Conservation (phyloP, 2,113 vertebrate species). For the Actenoides hombroni region DNA sequence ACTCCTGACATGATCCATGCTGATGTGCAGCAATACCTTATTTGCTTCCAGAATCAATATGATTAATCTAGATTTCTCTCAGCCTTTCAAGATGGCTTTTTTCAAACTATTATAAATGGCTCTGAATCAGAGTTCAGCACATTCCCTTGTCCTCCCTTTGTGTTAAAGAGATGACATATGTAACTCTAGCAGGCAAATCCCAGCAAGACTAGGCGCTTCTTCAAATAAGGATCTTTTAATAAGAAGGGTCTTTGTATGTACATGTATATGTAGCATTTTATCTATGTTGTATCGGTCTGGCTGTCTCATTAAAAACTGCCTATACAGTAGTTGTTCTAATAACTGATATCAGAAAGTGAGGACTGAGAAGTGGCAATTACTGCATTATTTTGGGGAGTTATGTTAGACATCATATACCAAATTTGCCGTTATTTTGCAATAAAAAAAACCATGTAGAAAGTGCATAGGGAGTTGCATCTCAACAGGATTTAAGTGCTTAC, state of each 20-base stretch:
- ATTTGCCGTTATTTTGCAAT: not conserved
- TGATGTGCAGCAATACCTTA: not conserved
- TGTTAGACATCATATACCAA: not conserved
- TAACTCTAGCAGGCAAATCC: not conserved
- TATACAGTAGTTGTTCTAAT: not conserved
- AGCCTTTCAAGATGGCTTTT: not conserved
- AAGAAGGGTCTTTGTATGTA: not conserved
- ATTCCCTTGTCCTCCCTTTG: not conserved
- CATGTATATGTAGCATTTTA: not conserved
- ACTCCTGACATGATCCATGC: not conserved
- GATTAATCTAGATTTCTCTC: not conserved
- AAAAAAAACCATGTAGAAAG: not conserved
- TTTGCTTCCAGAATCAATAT: constrained; percentile 30
- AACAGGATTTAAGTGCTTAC: not conserved
- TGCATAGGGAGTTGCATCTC: not conserved
- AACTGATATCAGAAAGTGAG: not conserved
- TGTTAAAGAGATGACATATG: not conserved
- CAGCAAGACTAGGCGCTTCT: not conserved
- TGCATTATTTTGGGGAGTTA: too few relatives aligned
- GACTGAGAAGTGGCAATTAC: not conserved
- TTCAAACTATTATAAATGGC: not conserved
- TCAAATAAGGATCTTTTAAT: not conserved
- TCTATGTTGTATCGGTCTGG: not conserved
- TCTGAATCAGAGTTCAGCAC: constrained; percentile 1
- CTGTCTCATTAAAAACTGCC: not conserved